Conservation (phyloP, 2,888 invertebrate species). For the Podabrus alpinus region DNA sequence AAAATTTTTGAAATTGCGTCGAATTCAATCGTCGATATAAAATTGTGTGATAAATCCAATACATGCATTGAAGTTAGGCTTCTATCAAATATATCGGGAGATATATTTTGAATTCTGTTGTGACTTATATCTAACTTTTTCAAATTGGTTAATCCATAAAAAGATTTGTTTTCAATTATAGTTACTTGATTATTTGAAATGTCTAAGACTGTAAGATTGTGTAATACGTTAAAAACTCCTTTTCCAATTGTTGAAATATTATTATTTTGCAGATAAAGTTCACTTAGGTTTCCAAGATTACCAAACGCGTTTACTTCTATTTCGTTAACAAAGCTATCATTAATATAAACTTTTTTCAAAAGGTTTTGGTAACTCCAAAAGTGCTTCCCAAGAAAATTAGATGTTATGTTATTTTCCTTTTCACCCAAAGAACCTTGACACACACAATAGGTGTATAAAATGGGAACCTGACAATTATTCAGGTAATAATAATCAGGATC, state of each 20-base stretch:
- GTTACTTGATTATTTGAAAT: not conserved
- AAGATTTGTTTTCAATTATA: not conserved
- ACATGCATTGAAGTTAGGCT: not conserved
- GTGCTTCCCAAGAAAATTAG: not conserved
- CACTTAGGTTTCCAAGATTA: not conserved
- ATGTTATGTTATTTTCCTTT: not conserved
- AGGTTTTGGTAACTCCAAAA: not conserved
- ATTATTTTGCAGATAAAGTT: slow-evolving; percentile 11
- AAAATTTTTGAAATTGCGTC: not conserved
- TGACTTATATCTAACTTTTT: not conserved
- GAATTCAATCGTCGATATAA: not conserved
- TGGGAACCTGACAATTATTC: not conserved
- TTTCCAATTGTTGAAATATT: not conserved
- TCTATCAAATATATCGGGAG: not conserved
- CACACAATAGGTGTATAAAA: not conserved
- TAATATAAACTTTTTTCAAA: not conserved
- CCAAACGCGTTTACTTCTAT: slow-evolving; percentile 9
- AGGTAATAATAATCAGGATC: too few species aligned
- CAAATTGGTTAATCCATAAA: slow-evolving; percentile 2
- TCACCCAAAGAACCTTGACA: not conserved
- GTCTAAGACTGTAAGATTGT: not conserved
- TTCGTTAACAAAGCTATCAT: not conserved
- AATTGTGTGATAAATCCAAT: not conserved
- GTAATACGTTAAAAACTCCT: not conserved
- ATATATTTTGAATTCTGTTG: not conserved